Percentiles rank a stretch among this genome's conserved stretches.
phyloP scores from a whole-genome alignment of 1,140 invertebrate species.

The Aphelinus atriplicis region DNA sequence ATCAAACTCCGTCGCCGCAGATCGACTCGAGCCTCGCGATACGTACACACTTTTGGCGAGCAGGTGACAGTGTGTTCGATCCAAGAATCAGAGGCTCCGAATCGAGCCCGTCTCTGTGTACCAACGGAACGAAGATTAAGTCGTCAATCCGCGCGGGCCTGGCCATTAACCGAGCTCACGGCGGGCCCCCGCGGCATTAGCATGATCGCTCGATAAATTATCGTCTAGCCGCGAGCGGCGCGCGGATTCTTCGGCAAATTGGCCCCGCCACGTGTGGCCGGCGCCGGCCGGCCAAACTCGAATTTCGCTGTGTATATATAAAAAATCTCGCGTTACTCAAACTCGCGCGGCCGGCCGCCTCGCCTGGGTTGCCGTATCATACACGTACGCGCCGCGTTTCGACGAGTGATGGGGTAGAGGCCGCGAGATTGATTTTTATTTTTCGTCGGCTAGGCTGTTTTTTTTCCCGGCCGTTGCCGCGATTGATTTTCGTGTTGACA shows the following conservation, averaged over 20 bases:
- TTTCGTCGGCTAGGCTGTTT: too few species aligned
- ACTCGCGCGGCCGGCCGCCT: background rate
- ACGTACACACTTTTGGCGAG: too few species aligned
- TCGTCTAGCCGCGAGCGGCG: conserved; percentile 9
- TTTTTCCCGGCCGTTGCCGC: too few species aligned
- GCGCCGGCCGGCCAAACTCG: background rate
- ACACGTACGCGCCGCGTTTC: background rate
- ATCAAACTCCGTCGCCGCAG: background rate
- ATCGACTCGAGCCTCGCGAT: background rate
- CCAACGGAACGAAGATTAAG: conserved; percentile 25
- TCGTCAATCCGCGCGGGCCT: conserved; percentile 4
- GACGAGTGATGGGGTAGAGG: background rate
- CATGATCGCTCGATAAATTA: conserved; percentile 36
- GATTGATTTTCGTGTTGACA: too few species aligned
- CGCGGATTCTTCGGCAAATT: conserved; percentile 8
- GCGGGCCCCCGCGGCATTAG: conserved; percentile 1
- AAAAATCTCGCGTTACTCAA: too few species aligned
- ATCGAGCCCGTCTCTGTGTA: background rate
- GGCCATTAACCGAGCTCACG: background rate
- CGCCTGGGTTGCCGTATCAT: background rate
- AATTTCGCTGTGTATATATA: background rate
- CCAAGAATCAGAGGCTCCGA: too few species aligned
- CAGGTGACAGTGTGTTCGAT: too few species aligned
- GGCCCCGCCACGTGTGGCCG: background rate
- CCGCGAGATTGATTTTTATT: too few species aligned